phyloP scores from a whole-genome alignment of 2,888 invertebrate genomes.

The Eilema caniola region DNA sequence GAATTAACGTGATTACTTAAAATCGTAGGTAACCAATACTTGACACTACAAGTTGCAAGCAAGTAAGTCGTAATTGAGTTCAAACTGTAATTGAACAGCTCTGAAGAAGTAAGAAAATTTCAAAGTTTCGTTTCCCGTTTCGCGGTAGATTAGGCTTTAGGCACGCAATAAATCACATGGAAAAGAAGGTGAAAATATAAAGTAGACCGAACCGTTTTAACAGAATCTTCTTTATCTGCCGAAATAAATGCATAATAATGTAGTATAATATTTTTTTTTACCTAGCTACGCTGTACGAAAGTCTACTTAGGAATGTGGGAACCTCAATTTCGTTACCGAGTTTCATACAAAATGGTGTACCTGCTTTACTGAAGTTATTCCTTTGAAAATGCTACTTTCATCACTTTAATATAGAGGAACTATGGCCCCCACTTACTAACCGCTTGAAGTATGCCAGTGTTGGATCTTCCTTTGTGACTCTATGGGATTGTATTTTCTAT shows the following conservation, averaged over 20 bases:
- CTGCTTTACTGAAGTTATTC: background rate
- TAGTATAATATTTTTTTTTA: too few species aligned
- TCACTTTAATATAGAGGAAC: background rate
- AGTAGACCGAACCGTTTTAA: background rate
- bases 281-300: too few species aligned
- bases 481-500: background rate
- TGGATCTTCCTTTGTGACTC: background rate
- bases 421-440: background rate
- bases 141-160: constrained; percentile 40
- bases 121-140: constrained; percentile 38
- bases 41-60: constrained; percentile 24
- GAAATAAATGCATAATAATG: constrained; percentile 1
- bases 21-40: background rate
- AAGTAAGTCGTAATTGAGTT: constrained; percentile 37
- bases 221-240: background rate
- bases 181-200: constrained; percentile 17
- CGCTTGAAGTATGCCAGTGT: background rate
- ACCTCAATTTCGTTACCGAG: background rate
- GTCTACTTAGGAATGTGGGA: background rate
- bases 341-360: background rate
- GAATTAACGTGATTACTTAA: background rate
- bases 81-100: constrained; percentile 38
- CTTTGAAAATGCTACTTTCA: background rate
- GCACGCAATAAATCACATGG: constrained; percentile 22
- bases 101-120: constrained; percentile 28